Evolutionary conservation across 2,888 invertebrate genomes (phyloP).

Genomic region (Fabriciana adippe): DNA sequence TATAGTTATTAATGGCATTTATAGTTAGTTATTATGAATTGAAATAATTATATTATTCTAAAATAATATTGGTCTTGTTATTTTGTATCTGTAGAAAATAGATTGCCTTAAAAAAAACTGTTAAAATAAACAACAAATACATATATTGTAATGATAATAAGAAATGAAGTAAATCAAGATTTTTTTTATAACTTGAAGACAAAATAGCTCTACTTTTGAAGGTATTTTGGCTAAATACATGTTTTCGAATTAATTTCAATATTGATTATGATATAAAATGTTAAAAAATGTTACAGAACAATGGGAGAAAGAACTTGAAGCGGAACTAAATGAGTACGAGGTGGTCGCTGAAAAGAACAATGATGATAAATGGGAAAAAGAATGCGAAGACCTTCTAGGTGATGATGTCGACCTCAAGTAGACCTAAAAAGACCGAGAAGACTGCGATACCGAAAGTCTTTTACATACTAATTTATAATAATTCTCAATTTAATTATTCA

Average conservation of each 20-base stretch:
- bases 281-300: constrained; percentile 85
- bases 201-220: constrained; percentile 36
- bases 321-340: constrained; percentile 97
- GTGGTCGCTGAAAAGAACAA: constrained; percentile 84
- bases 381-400: constrained; percentile 86
- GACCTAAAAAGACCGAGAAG: constrained; percentile 14
- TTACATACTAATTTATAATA: constrained; percentile 3
- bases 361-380: constrained; percentile 85
- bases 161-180: not conserved
- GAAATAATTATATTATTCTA: constrained; percentile 83
- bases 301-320: constrained; percentile 98
- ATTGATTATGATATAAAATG: not conserved
- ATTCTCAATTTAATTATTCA: not conserved
- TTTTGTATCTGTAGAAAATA: constrained; percentile 48
- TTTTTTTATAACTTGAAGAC: constrained; percentile 34
- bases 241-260: not conserved
- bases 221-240: constrained; percentile 14
- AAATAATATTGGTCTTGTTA: constrained; percentile 77
- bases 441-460: not conserved
- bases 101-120: not conserved
- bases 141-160: not conserved
- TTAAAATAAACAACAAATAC: not conserved
- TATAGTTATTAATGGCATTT: constrained; percentile 78
- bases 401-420: constrained; percentile 82
- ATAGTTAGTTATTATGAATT: constrained; percentile 82